Percentiles rank a stretch among this genome's conserved stretches.
These are phyloP conservation scores for Corythaixoides concolor DNA, from an alignment of 2,113 vertebrate genomes.

Conservation along the genomic window DNA sequence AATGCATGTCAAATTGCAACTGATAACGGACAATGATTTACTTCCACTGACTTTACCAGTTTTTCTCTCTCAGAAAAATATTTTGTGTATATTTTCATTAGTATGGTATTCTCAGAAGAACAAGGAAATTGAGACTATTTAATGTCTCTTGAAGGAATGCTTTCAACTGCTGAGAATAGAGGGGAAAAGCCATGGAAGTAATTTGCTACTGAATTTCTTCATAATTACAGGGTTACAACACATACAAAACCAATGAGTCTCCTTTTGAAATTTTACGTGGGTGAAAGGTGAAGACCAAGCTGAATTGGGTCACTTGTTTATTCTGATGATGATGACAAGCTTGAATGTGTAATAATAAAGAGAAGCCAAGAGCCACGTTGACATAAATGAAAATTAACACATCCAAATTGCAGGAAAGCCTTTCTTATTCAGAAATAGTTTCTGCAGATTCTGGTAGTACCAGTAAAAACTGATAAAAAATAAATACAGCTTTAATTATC, in stretches of 20 bases:
- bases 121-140: conserved; percentile 38
- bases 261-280: conserved; percentile 57
- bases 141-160: conserved; percentile 56
- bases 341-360: conserved; percentile 21
- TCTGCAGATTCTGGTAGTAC: not conserved
- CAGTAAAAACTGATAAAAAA: not conserved
- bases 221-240: conserved; percentile 64
- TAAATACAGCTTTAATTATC: not conserved
- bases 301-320: conserved; percentile 56
- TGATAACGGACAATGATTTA: not conserved
- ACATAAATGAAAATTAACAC: conserved; percentile 38
- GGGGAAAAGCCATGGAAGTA: conserved; percentile 61
- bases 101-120: conserved; percentile 24
- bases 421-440: not conserved
- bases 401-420: not conserved
- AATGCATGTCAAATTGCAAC: not conserved
- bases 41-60: not conserved
- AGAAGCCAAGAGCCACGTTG: not conserved
- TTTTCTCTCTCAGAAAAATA: conserved; percentile 18
- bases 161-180: conserved; percentile 59
- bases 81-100: conserved; percentile 48
- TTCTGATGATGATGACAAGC: conserved; percentile 56
- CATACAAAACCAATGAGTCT: conserved; percentile 65
- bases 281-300: conserved; percentile 65
- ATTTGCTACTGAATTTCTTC: conserved; percentile 71